Evolutionary conservation across 2,888 invertebrate genomes (phyloP).

Genomic region (Marasmarcha lunaedactyla): DNA sequence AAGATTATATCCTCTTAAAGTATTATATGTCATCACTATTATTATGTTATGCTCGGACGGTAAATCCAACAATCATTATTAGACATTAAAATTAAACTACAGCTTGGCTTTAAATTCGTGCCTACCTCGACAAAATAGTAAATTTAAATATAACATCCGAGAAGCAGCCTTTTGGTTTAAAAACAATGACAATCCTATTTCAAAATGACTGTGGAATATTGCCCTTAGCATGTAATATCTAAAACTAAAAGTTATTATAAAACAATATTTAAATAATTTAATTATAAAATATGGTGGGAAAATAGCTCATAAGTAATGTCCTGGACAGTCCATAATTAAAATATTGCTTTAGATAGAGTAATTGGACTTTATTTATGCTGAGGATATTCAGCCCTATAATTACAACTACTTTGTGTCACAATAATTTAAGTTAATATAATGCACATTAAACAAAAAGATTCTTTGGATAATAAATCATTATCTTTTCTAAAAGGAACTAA

Average conservation of each 20-base stretch:
- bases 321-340: slow-evolving; percentile 40
- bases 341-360: slow-evolving; percentile 53
- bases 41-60: slow-evolving; percentile 66
- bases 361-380: slow-evolving; percentile 33
- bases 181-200: slow-evolving; percentile 47
- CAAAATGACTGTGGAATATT: slow-evolving; percentile 68
- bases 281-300: slow-evolving; percentile 59
- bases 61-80: slow-evolving; percentile 64
- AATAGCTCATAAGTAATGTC: slow-evolving; percentile 38
- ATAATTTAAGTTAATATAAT: slow-evolving; percentile 56
- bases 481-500: slow-evolving; percentile 67
- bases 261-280: slow-evolving; percentile 58
- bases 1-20: slow-evolving; percentile 50
- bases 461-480: slow-evolving; percentile 67
- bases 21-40: slow-evolving; percentile 57
- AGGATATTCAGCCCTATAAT: slow-evolving; percentile 22
- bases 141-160: slow-evolving; percentile 56
- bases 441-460: slow-evolving; percentile 42
- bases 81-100: slow-evolving; percentile 60
- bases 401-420: slow-evolving; percentile 38
- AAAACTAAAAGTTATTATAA: slow-evolving; percentile 56
- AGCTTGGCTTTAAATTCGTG: slow-evolving; percentile 69
- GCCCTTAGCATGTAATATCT: slow-evolving; percentile 18
- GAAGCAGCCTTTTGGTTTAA: slow-evolving; percentile 67
- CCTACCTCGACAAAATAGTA: slow-evolving; percentile 58